These are phyloP conservation scores for Xanthia icteritia DNA, from an alignment of 2,888 invertebrate genomes.

Conservation along the genomic window DNA sequence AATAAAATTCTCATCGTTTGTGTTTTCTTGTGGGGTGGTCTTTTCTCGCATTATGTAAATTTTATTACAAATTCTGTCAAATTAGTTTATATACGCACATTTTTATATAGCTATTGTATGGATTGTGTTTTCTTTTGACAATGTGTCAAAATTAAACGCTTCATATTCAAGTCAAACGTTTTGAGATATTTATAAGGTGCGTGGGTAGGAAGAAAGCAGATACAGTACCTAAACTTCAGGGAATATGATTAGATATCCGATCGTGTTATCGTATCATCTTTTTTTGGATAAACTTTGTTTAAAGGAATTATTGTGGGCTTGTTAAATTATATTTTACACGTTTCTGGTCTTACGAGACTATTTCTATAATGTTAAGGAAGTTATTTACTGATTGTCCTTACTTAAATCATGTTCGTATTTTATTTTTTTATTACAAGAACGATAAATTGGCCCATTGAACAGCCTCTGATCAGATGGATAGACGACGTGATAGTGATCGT, in stretches of 20 bases:
- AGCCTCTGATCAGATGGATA: slow-evolving; percentile 8
- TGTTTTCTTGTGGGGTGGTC: slow-evolving; percentile 85
- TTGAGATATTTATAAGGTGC: slow-evolving; percentile 4
- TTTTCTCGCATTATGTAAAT: slow-evolving; percentile 88
- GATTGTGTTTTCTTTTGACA: slow-evolving; percentile 66
- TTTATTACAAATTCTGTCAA: slow-evolving; percentile 85
- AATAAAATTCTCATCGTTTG: slow-evolving; percentile 88
- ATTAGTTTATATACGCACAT: slow-evolving; percentile 83
- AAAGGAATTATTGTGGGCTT: neutral
- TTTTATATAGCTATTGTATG: slow-evolving; percentile 76
- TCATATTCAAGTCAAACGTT: slow-evolving; percentile 36
- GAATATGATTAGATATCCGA: neutral
- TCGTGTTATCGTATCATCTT: neutral
- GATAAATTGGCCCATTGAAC: neutral
- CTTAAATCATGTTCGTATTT: neutral
- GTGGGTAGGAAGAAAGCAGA: neutral
- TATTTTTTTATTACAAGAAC: slow-evolving; percentile 6
- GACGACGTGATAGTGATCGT: slow-evolving; percentile 9
- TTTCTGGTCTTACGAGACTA: neutral
- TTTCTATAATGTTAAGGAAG: neutral
- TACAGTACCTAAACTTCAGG: neutral
- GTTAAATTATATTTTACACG: neutral
- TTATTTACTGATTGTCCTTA: neutral
- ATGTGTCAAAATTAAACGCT: slow-evolving; percentile 56
- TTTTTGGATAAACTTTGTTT: neutral